Evolutionary conservation across 2,888 invertebrate species (phyloP), one percentile per base, ranked within the genome.

Genomic region (Encarsia formosa): DNA sequence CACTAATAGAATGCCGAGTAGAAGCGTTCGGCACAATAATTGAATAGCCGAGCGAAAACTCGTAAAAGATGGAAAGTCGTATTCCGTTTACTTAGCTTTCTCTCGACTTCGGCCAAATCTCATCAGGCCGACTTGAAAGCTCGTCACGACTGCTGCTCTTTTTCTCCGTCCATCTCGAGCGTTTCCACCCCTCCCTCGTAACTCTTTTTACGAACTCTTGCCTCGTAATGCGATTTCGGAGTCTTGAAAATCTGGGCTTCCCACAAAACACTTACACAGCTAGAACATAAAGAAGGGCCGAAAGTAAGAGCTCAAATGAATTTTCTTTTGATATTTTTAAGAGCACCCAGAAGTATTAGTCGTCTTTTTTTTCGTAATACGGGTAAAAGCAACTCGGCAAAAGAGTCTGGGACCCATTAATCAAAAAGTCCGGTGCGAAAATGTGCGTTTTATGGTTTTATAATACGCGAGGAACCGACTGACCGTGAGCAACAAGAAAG

Each of bases 391-490:
- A 49, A 57, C 57, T 57, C 52, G 51, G 48, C 31, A 47, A 35
- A 40, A 49, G 46, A 45, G 56, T 57, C 54, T 54, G 49, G 37
- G 34, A 52, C 35, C 39, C 54, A 49, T n/a, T n/a, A n/a, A n/a
- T 32, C 51, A 38, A 44, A 24, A 31, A 49, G 54, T 34, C 24
- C 39, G 15, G 18, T 59, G 59, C 61, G 63, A 62, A 61, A 65
- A 64, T 61, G 58, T 57, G 56, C 64, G 62, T 61, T 70, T 70
- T 71, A 71, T 70, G 69, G 70, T 71, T 71, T 71, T 70, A 70
- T 71, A 71, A 71, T 70, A 62, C 62, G 67, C 63, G 65, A 65
- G 68, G 65, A 32, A 13, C n/a, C 68, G 65, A 67, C 50, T 53
- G 53, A 53, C 56, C 50, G 34, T n/a, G 15, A 22, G 32, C 11